Conservation (phyloP, 2,113 vertebrate genomes). For the Pangasianodon gigas region DNA sequence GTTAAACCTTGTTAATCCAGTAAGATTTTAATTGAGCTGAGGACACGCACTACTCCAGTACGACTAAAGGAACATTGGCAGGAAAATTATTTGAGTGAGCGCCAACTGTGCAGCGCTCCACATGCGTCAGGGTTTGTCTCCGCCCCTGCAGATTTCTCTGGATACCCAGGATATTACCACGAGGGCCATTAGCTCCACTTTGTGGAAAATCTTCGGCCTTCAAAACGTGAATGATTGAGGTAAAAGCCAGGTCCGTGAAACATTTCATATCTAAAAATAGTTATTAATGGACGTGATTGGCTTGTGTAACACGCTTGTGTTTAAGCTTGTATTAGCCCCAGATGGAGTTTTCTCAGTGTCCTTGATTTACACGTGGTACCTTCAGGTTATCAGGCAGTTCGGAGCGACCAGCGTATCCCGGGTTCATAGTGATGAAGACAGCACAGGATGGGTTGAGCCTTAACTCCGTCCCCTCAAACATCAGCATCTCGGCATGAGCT, state of each 20-base stretch:
- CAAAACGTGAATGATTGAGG: not conserved
- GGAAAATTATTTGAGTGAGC: not conserved
- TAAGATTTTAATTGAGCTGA: slow-evolving; percentile 7
- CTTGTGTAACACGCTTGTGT: not conserved
- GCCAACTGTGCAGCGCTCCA: not conserved
- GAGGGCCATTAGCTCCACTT: not conserved
- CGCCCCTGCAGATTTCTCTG: not conserved
- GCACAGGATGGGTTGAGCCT: slow-evolving; percentile 87
- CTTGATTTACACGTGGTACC: slow-evolving; percentile 62
- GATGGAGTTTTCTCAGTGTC: not conserved
- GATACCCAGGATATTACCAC: not conserved
- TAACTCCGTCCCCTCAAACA: slow-evolving; percentile 89
- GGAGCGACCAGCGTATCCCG: slow-evolving; percentile 88
- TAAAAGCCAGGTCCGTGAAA: not conserved
- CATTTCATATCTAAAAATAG: not conserved
- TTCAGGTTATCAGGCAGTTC: slow-evolving; percentile 92
- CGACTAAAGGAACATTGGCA: not conserved
- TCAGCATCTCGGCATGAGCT: slow-evolving; percentile 73
- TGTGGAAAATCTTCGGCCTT: not conserved
- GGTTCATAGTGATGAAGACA: slow-evolving; percentile 94
- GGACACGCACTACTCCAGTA: too few relatives aligned
- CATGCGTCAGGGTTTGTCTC: not conserved
- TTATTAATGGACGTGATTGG: not conserved
- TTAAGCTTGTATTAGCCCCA: not conserved
- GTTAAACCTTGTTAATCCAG: not conserved